Conservation (phyloP, 2,113 vertebrate genomes). For the Oryzias javanicus region DNA sequence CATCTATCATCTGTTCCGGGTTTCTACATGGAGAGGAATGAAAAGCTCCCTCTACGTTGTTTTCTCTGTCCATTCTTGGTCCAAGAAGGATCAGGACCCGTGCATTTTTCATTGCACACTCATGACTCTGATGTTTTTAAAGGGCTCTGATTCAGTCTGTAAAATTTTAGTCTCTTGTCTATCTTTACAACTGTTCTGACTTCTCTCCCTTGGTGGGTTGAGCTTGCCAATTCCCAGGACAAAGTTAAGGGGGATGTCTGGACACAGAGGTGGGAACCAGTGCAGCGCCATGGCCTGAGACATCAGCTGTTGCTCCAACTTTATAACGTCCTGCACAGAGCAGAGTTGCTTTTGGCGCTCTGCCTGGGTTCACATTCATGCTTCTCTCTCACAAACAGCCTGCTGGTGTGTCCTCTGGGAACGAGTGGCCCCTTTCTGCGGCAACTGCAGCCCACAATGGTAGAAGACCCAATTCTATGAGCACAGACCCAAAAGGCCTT, state of each 20-base stretch:
- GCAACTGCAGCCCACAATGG: slow-evolving; percentile 59
- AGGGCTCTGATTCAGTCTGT: slow-evolving; percentile 61
- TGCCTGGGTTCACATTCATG: slow-evolving; percentile 69
- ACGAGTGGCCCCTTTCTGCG: slow-evolving; percentile 61
- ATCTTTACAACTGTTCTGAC: slow-evolving; percentile 59
- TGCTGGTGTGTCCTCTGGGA: slow-evolving; percentile 60
- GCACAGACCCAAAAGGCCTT: slow-evolving; percentile 44
- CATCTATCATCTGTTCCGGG: slow-evolving; percentile 38
- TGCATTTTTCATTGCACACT: slow-evolving; percentile 57
- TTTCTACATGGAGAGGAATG: slow-evolving; percentile 55
- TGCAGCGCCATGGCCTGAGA: slow-evolving; percentile 62
- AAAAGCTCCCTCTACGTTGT: slow-evolving; percentile 55
- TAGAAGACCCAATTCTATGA: slow-evolving; percentile 53
- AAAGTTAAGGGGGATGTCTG: slow-evolving; percentile 74
- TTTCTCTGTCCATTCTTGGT: slow-evolving; percentile 65
- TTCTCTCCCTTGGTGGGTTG: slow-evolving; percentile 70
- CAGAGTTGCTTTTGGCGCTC: slow-evolving; percentile 70
- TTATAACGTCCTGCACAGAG: slow-evolving; percentile 65
- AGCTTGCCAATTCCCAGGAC: slow-evolving; percentile 78
- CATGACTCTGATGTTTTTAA: slow-evolving; percentile 57
- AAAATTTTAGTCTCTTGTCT: slow-evolving; percentile 56
- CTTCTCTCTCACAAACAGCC: slow-evolving; percentile 71
- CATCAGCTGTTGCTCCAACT: slow-evolving; percentile 79
- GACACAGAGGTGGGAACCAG: slow-evolving; percentile 72
- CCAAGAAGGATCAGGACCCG: slow-evolving; percentile 28